phyloP scores from a whole-genome alignment of 2,888 invertebrate genomes.

The Abrostola tripartita region DNA sequence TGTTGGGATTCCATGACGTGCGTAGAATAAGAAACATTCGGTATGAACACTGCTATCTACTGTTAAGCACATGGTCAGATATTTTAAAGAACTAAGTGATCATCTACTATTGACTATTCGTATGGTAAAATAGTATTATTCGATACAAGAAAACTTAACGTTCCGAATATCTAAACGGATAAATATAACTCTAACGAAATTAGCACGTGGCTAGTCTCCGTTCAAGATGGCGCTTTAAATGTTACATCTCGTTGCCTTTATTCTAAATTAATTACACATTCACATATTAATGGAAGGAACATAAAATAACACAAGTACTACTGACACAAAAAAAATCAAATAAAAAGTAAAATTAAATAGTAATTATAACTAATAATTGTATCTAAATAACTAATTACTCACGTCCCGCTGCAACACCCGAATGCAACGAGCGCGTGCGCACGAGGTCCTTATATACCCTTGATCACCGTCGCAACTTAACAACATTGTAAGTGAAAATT shows the following conservation, averaged over 20 bases:
- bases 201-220: constrained; percentile 7
- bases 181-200: background rate
- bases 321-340: background rate
- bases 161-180: background rate
- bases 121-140: too few species aligned
- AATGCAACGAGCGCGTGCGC: constrained; percentile 40
- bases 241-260: too few species aligned
- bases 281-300: background rate
- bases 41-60: too few species aligned
- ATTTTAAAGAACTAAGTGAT: too few species aligned
- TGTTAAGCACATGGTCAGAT: too few species aligned
- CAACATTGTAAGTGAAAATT: constrained; percentile 38
- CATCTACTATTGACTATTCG: too few species aligned
- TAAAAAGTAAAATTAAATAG: background rate
- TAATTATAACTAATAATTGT: background rate
- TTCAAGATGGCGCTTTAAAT: constrained; percentile 30
- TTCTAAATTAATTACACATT: too few species aligned
- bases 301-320: too few species aligned
- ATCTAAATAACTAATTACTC: constrained; percentile 34
- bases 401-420: constrained; percentile 58
- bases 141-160: too few species aligned
- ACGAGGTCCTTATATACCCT: constrained; percentile 41
- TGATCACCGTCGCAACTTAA: constrained; percentile 9
- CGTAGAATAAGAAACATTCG: too few species aligned
- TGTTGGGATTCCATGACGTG: too few species aligned